These are phyloP conservation scores for Gallinago paraguaiae DNA, from an alignment of 2,113 vertebrate species.

Conservation along the genomic window DNA sequence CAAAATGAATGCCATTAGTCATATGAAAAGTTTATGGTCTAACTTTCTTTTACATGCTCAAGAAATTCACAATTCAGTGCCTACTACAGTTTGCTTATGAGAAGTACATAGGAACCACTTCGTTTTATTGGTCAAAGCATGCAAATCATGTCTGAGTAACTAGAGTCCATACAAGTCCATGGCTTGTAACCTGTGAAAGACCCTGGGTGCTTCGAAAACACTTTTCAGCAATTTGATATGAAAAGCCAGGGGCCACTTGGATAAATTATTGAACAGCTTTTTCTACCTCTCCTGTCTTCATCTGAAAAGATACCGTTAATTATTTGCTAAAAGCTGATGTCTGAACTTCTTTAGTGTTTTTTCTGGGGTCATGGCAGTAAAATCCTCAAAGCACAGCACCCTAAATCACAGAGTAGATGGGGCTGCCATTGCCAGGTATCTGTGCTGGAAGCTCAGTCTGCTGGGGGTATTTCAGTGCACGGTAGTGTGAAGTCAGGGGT, in stretches of 20 bases:
- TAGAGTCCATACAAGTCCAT: background rate
- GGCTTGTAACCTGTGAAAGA: background rate
- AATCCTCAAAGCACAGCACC: background rate
- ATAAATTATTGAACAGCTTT: background rate
- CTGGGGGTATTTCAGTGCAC: accelerated
- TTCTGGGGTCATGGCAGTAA: background rate
- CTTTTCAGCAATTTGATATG: background rate
- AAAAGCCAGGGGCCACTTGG: background rate
- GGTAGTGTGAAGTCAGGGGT: background rate
- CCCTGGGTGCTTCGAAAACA: background rate
- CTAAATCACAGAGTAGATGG: no score
- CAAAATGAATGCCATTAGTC: background rate
- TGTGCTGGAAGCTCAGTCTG: background rate
- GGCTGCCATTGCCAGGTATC: background rate
- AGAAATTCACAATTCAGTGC: background rate
- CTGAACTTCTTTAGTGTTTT: background rate
- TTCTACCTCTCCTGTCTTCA: background rate
- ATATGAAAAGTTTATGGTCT: background rate
- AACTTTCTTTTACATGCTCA: background rate
- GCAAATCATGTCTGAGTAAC: background rate
- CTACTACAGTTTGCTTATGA: background rate
- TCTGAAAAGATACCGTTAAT: background rate
- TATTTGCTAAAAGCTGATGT: background rate
- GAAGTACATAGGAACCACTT: background rate
- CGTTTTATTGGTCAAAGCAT: background rate